Conservation (phyloP, 2,113 vertebrate species). For the Thalassarche chlororhynchos region DNA sequence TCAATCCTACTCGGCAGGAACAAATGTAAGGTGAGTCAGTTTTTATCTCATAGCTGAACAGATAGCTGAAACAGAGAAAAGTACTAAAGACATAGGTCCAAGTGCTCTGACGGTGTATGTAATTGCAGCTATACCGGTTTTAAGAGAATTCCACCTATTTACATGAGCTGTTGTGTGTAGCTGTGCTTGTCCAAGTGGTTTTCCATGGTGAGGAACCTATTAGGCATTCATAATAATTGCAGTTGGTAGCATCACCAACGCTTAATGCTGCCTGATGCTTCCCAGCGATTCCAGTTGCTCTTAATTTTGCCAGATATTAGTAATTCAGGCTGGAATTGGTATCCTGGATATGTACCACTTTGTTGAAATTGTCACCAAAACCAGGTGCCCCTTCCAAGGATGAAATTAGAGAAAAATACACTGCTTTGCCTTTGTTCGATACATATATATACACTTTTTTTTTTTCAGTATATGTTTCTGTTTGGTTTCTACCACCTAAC, state of each 20-base stretch:
- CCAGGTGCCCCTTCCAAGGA: neutral
- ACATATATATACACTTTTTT: neutral
- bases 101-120: neutral
- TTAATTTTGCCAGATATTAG: neutral
- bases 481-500: neutral
- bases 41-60: neutral
- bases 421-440: neutral
- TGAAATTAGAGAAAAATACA: neutral
- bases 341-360: neutral
- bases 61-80: neutral
- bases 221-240: neutral
- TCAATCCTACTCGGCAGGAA: neutral
- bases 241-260: neutral
- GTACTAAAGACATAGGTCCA: neutral
- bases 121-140: neutral
- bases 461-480: neutral
- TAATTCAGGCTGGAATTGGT: neutral
- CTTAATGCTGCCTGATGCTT: neutral
- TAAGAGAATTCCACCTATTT: neutral
- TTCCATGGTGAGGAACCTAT: neutral
- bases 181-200: neutral
- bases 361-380: neutral
- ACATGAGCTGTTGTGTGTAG: neutral
- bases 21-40: neutral
- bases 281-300: neutral